phyloP scores from a whole-genome alignment of 1,140 invertebrate species.

The Chionoecetes opilio region DNA sequence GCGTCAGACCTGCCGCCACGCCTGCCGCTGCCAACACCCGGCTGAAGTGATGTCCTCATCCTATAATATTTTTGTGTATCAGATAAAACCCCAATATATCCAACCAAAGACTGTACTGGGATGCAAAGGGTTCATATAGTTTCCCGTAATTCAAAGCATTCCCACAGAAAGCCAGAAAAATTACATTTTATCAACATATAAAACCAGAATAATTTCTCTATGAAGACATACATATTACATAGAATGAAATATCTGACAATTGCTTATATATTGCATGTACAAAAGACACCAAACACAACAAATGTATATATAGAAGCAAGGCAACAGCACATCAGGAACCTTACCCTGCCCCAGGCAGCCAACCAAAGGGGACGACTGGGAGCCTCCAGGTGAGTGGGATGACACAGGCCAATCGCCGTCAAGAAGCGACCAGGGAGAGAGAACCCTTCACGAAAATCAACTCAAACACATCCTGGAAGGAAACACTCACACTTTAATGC shows the following conservation, averaged over 20 bases:
- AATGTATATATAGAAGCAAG: too few relatives aligned
- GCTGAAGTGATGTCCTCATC: constrained; percentile 44
- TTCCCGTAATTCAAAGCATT: too few relatives aligned
- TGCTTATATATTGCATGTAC: neutral
- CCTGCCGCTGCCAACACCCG: constrained; percentile 40
- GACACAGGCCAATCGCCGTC: constrained; percentile 59
- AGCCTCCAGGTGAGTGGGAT: constrained; percentile 61
- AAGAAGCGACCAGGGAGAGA: constrained; percentile 65
- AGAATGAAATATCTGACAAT: neutral
- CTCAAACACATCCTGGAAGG: constrained; percentile 58
- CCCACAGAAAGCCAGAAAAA: too few relatives aligned
- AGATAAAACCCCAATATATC: too few relatives aligned
- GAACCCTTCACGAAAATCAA: constrained; percentile 72
- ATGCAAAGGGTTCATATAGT: too few relatives aligned
- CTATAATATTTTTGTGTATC: neutral
- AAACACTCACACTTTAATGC: too few relatives aligned
- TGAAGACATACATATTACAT: neutral
- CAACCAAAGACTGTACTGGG: too few relatives aligned
- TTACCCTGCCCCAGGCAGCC: constrained; percentile 73
- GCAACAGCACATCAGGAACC: neutral
- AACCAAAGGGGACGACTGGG: constrained; percentile 63
- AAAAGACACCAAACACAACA: neutral
- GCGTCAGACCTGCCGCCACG: constrained; percentile 38
- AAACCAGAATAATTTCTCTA: too few relatives aligned
- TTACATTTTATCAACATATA: too few relatives aligned